Evolutionary conservation across 2,113 vertebrate species (phyloP).

Genomic region (Cephalopterus ornatus): DNA sequence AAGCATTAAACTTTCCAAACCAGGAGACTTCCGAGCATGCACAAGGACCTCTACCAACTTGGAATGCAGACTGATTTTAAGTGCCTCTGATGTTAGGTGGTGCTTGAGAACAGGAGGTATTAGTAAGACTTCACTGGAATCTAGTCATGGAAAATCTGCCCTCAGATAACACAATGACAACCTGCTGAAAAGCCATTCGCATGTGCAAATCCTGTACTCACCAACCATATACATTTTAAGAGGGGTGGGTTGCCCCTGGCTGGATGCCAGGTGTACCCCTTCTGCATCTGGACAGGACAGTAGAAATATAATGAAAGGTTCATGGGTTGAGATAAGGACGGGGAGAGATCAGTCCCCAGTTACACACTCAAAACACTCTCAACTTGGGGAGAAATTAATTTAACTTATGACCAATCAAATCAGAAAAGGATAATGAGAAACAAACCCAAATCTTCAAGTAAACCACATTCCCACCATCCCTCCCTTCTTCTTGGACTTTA

Average conservation of each 20-base stretch:
- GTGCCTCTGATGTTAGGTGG: conserved; percentile 55
- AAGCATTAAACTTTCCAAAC: conserved; percentile 43
- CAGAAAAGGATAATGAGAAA: background rate
- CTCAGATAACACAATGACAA: background rate
- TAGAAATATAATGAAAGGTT: background rate
- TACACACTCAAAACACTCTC: background rate
- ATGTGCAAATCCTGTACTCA: background rate
- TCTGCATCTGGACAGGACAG: background rate
- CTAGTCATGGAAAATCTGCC: background rate
- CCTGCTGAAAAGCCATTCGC: background rate
- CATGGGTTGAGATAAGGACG: background rate
- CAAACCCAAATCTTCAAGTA: background rate
- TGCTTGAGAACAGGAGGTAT: conserved; percentile 37
- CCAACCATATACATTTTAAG: background rate
- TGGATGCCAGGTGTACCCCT: background rate
- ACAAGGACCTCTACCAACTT: conserved; percentile 39
- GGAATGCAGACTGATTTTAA: conserved; percentile 19
- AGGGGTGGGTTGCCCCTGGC: background rate
- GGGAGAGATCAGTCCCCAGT: background rate
- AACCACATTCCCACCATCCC: background rate
- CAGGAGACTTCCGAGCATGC: conserved; percentile 56
- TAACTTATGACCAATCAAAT: background rate
- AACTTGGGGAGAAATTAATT: background rate
- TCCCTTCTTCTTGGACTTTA: background rate
- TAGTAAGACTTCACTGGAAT: background rate